Evolutionary conservation across 30 jellyfish, hydroid and myxozoan species (phyloP).

Genomic region (Turritopsis rubra): DNA sequence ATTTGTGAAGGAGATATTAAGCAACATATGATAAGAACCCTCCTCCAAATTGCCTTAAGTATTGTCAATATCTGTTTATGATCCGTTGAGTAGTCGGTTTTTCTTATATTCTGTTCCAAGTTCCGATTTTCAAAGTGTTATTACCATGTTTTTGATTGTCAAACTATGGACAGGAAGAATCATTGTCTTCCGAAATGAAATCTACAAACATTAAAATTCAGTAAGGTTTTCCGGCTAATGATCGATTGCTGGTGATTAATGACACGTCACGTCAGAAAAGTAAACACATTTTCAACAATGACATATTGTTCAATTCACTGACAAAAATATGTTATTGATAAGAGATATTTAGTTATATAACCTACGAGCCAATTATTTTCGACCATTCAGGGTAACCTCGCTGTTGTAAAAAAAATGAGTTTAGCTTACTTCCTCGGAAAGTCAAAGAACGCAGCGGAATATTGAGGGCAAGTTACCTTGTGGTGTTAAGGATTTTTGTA

Average conservation of each 20-base stretch:
- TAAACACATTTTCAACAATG: not conserved
- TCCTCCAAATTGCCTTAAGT: not conserved
- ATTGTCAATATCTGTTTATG: too few species aligned
- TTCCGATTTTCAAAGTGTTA: not conserved
- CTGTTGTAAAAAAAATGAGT: too few species aligned
- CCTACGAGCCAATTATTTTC: too few species aligned
- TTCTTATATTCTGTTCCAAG: not conserved
- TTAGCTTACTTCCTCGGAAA: too few species aligned
- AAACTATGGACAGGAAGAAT: too few species aligned
- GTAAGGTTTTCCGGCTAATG: not conserved
- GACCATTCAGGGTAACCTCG: too few species aligned
- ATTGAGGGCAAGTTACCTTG: too few species aligned
- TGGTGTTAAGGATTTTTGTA: too few species aligned
- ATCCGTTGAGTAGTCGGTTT: not conserved
- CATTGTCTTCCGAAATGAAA: not conserved
- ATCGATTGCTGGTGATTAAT: not conserved
- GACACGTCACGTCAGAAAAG: not conserved
- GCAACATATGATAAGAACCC: too few species aligned
- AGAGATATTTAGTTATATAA: too few species aligned
- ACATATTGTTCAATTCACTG: not conserved
- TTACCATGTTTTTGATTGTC: not conserved
- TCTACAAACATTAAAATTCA: not conserved
- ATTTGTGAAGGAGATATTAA: not conserved
- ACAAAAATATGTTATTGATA: not conserved
- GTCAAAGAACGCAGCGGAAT: too few species aligned